Evolutionary conservation across 2,113 vertebrate species (phyloP), one percentile per base, ranked within the genome.

Genomic region (Ramphastos sulfuratus): DNA sequence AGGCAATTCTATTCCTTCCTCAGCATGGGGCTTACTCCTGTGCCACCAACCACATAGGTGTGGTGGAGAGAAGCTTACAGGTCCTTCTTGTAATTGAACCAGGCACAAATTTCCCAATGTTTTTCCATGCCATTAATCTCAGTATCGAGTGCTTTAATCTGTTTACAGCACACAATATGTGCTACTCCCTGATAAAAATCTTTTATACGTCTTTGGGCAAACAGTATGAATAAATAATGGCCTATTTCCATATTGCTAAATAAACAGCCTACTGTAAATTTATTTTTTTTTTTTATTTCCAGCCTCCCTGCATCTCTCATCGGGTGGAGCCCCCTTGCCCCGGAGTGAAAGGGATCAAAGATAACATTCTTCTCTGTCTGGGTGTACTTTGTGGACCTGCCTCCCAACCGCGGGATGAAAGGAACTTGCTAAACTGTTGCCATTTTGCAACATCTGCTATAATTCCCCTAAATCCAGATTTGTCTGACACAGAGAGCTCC

Each of bases 401-500:
- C 97, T 98, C 97, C 98, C 95, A 95, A 98, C 94, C 82, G 94
- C 24, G 84, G 98, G 98, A 98, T 98, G 97, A 98, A 98, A 98
- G 97, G 98, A 97, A 96, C 96, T 98, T 92, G 87, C 98, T 98
- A 98, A 98, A 98, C 98, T 98, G 97, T 98, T 98, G 97, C 98
- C 98, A 97, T 98, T 98, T 98, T 98, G 97, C 98, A 98, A 98
- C 98, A 98, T 98, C 98, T 98, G 98, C 98, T 98, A 97, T 98
- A 98, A 98, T 98, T 98, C 98, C 97, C 97, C 97, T 98, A 98
- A 98, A 98, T 98, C 98, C 98, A 98, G 98, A 98, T 98, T 98
- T 98, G 98, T 97, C 98, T 98, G 98, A 98, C 97, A 98, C 97
- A 97, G 96, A 97, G 97, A 97, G 96, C 96, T 95, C 97, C 97